A percentile compares a stretch with the other conserved stretches of the same genome.
These are phyloP conservation scores for Drosophila neutralis DNA, from an alignment of 2,888 invertebrate species.

Conservation along the genomic window DNA sequence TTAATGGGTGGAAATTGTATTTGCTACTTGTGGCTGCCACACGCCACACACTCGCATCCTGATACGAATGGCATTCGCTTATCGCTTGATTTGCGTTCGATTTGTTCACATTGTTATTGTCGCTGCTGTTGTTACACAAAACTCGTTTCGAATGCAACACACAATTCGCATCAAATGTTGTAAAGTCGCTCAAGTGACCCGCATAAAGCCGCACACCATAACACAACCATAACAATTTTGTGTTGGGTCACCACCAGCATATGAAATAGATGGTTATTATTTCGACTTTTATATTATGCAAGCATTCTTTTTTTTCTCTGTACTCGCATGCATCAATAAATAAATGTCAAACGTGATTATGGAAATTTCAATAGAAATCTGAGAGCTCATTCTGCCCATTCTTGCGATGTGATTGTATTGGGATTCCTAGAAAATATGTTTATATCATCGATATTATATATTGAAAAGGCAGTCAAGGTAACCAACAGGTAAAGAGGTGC, in stretches of 20 bases:
- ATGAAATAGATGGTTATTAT: constrained; percentile 41
- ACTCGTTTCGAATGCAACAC: constrained; percentile 66
- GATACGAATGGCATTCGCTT: constrained; percentile 19
- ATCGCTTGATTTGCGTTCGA: constrained; percentile 40
- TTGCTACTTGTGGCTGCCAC: constrained; percentile 47
- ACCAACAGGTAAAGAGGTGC: constrained; percentile 5
- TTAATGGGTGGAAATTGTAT: constrained; percentile 34
- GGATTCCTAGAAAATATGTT: constrained; percentile 12
- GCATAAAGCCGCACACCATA: constrained; percentile 39
- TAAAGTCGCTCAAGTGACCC: constrained; percentile 71
- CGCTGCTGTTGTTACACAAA: constrained; percentile 7
- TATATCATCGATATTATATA: constrained; percentile 1
- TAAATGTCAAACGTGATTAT: constrained; percentile 79
- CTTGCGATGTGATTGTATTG: not conserved
- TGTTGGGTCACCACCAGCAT: constrained; percentile 23
- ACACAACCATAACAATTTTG: constrained; percentile 7
- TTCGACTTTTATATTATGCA: constrained; percentile 14
- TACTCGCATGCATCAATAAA: constrained; percentile 72
- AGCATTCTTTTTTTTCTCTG: constrained; percentile 3
- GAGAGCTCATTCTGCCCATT: constrained; percentile 16
- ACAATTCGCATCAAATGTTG: constrained; percentile 72
- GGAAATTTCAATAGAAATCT: constrained; percentile 75
- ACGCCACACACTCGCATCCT: constrained; percentile 1
- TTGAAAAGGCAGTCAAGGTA: constrained; percentile 29
- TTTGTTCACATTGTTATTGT: constrained; percentile 36